Base-by-base conservation (phyloP, 1,140 invertebrate species). In the Drosophila melanica region DNA sequence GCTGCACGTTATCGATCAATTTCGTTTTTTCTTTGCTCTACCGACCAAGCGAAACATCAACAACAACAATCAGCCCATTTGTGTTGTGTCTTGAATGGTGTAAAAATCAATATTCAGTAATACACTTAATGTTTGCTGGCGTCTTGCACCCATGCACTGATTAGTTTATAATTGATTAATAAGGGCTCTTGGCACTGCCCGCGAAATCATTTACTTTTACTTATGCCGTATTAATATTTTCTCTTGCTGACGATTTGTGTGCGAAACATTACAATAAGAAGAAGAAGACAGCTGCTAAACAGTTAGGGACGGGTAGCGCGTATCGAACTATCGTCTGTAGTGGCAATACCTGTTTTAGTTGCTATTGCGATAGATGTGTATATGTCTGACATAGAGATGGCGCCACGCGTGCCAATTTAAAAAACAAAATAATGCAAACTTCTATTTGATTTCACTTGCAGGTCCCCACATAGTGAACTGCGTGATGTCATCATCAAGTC, bases 401-500 rank as follows among this genome's bases (percentile, higher is more conserved):
- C 66, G 57, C 58, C 45, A 59, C 54, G 10, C 7, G 12, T 23
- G n/a, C 39, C n/a, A 27, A 27, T n/a, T 60, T 30, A 2, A 41
- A 63, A 23, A 9, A 23, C 20, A 9, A 35, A 30, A 7, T 8
- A 16, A 6, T 18, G 6, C 11, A 39, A 39, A 62, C 33, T 11
- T 39, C 23, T 10, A 12, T 47, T 50, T 27, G 6, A 7, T n/a
- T 54, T n/a, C 20, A 41, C 16, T 78, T 80, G 1, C 60, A 90
- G 87, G 73, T 77, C 79, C 6, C 59, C 85, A 42, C 76, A 74
- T n/a, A 79, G 72, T 12, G 82, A 85, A 16, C 65, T 91, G 9
- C 73, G 69, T 1, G 86, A 91, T 63, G 84, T 91, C 2, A 91
- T 90, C 4, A 91, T 91, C 30, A 91, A 90, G 6, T 74, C 90